Conservation (phyloP, 2,113 vertebrate genomes). For the Pteropus alecto region DNA sequence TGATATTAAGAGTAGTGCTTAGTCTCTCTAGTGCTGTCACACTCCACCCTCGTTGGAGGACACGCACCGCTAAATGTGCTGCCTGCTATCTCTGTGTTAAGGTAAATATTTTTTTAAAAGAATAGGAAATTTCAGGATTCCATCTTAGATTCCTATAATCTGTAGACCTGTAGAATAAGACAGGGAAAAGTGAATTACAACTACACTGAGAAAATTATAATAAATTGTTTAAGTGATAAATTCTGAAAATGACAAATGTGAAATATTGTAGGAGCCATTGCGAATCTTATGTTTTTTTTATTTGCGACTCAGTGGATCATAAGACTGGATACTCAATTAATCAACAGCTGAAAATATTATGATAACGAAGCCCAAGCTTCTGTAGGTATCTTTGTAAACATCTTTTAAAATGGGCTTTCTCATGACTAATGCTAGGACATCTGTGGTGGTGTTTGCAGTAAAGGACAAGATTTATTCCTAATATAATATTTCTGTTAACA, state of each 20-base stretch:
- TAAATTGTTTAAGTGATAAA: neutral
- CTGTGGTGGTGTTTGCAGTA: neutral
- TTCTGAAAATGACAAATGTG: neutral
- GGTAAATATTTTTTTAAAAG: neutral
- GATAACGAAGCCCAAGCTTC: neutral
- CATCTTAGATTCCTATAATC: neutral
- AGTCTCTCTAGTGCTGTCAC: neutral
- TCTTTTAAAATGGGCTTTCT: neutral
- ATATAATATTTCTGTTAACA: neutral
- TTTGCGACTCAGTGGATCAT: neutral
- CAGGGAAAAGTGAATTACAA: neutral
- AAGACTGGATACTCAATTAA: neutral
- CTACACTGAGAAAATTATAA: neutral
- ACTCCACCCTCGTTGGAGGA: neutral
- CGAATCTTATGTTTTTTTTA: neutral
- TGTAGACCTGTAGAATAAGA: neutral
- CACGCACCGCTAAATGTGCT: neutral
- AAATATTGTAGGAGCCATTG: neutral
- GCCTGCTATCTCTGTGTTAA: neutral
- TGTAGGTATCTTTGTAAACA: conserved; percentile 4
- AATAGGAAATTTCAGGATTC: neutral
- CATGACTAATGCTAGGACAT: neutral
- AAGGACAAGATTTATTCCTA: neutral
- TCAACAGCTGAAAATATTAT: conserved; percentile 8
- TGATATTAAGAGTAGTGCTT: neutral